Percentiles rank a stretch among this genome's conserved stretches.
Conservation (phyloP, 2,113 vertebrate genomes). For the Taurulus bubalis region DNA sequence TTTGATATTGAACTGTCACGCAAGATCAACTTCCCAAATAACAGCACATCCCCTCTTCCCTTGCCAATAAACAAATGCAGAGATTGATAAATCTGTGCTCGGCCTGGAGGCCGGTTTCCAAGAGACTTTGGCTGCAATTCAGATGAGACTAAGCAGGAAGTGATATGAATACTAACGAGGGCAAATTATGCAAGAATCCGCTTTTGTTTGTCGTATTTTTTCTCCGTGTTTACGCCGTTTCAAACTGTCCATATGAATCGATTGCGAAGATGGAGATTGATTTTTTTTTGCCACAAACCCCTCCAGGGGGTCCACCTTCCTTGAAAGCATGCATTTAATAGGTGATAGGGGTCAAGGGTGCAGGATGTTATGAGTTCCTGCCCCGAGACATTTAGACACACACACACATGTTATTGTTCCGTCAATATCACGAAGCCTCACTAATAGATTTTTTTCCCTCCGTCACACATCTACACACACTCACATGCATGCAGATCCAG, state of each 20-base stretch:
- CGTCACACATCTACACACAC: conserved; percentile 16
- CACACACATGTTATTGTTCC: conserved; percentile 43
- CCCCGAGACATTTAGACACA: neutral
- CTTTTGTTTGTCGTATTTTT: neutral
- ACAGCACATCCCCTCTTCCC: conserved; percentile 31
- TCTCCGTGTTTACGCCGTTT: neutral
- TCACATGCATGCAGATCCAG: conserved; percentile 17
- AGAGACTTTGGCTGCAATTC: conserved; percentile 20
- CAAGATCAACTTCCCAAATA: conserved; percentile 65
- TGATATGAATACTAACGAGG: conserved; percentile 33
- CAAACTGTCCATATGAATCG: conserved; percentile 11
- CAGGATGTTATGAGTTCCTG: conserved; percentile 14
- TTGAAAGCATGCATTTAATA: conserved; percentile 2
- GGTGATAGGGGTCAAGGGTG: conserved; percentile 32
- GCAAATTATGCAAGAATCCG: conserved; percentile 7
- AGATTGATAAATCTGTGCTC: conserved; percentile 42
- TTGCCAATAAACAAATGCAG: conserved; percentile 47
- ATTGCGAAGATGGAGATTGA: conserved; percentile 29
- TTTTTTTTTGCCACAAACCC: conserved; percentile 11
- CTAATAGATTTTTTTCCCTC: conserved; percentile 23
- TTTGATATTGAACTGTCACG: conserved; percentile 67
- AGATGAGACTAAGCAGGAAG: conserved; percentile 1
- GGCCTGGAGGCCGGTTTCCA: conserved; percentile 38
- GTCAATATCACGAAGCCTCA: conserved; percentile 51
- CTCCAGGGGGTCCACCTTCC: neutral